Evolutionary conservation across 2,888 invertebrate genomes (phyloP), one percentile per base, ranked within the genome.

Genomic region (Opisthograptis luteolata): DNA sequence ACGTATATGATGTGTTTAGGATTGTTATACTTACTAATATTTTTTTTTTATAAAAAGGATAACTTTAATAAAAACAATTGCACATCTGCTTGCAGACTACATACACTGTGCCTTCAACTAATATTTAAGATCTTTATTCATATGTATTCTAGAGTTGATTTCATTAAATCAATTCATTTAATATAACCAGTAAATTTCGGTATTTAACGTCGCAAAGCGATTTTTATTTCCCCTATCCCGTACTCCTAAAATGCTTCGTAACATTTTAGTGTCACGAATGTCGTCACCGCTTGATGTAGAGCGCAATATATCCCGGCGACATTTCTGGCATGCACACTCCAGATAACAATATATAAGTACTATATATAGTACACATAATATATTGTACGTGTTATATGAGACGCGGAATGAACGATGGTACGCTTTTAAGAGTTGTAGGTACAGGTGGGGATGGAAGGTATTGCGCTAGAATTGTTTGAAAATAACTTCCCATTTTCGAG

Each of bases 271-370:
- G 68, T 62, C 66, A 62, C 62, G 58, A 55, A 57, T 65, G 70
- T 70, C 71, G 56, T 64, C 71, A 66, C 40, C 64, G 55, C 55
- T 46, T 77, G 76, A 78, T 70, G 62, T 70, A 76, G 49, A 64
- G 64, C 47, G 68, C 67, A 70, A 79, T 78, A 73, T 73, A 79
- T 79, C 57, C 60, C 64, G 53, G 59, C 12, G 64, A 72, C 64
- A 66, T 55, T 59, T 42, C 51, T 54, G 53, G 67, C 68, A 63
- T 69, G 72, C 66, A 68, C 57, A 63, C 60, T 57, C 59, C 37
- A 73, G 75, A 77, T 77, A 76, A 73, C 50, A 51, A 56, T 54
- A 20, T 46, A 55, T 37, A n/a, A n/a, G n/a, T n/a, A n/a, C 20
- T 44, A 25, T 39, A 40, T 22, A 27, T 31, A 19, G 17, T 24